phyloP scores from a whole-genome alignment of 2,797 vertebrate species.

The Oryzias sinensis region DNA sequence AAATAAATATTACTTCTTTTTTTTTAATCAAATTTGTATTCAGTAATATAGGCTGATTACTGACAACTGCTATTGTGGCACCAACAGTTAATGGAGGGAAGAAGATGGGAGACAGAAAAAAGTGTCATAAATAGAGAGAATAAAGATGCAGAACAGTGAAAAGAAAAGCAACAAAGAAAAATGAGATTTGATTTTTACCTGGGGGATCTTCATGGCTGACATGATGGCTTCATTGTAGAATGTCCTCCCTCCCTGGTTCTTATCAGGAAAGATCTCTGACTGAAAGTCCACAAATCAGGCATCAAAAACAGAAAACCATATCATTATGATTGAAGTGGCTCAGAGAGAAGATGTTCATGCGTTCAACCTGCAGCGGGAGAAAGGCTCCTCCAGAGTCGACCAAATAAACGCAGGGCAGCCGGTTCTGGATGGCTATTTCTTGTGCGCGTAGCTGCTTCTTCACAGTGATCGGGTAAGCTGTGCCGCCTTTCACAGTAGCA shows the following conservation, averaged over 20 bases:
- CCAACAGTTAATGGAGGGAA: too few species aligned
- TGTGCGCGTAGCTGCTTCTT: conserved; percentile 87
- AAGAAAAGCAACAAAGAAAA: background rate
- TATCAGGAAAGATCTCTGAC: conserved; percentile 91
- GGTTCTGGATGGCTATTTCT: conserved; percentile 83
- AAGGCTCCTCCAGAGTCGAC: conserved; percentile 87
- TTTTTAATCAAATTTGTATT: too few species aligned
- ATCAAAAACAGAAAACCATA: background rate
- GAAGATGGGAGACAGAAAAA: too few species aligned
- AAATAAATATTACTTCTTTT: too few species aligned
- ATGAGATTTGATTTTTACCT: conserved; percentile 68
- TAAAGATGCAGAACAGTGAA: background rate
- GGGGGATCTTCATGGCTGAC: conserved; percentile 87
- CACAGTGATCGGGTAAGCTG: conserved; percentile 82
- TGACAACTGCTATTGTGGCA: too few species aligned
- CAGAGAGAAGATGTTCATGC: background rate
- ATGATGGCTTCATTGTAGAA: conserved; percentile 90
- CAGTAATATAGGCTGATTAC: too few species aligned
- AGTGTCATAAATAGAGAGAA: background rate
- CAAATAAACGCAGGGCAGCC: conserved; percentile 82
- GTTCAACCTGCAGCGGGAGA: conserved; percentile 83
- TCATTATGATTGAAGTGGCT: background rate
- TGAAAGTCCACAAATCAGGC: conserved; percentile 42
- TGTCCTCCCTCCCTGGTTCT: conserved; percentile 82
- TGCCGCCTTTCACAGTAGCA: conserved; percentile 87